Base-by-base conservation (phyloP, 2,797 vertebrate species). In the Uromys caudimaculatus region DNA sequence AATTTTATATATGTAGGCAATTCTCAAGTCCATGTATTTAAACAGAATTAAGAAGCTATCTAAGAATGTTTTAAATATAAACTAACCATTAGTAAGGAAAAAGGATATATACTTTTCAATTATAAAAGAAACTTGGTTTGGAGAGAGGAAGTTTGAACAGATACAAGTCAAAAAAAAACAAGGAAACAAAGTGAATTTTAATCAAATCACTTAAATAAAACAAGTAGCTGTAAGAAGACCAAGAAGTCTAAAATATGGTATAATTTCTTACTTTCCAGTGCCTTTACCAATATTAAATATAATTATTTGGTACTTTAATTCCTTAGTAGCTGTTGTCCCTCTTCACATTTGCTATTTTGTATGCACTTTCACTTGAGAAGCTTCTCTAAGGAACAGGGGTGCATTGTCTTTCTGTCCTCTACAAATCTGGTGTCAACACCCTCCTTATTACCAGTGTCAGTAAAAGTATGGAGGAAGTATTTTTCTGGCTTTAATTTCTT, bases 21-120 rank as follows among this genome's bases (percentile, higher is more conserved):
- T 91, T 77, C 83, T 87, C 71, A 94, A 94, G 83, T 73, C 60
- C 21, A 69, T 81, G 44, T 77, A 86, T 52, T 90, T 62, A 93
- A 32, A 78, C 69, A 95, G 41, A 91, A 94, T 95, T 95, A 95
- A 92, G 58, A 84, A 95, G 69, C 54, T 83, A 56, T 67, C 44
- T 78, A 73, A 95, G 60, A 10, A 23, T 95, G 81, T 73, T 92
- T 93, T 82, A 85, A 38, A 73, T 89, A 35, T 94, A 95, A 94
- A 89, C 94, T 82, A 92, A 41, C 17, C 35, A 77, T 92, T 93
- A 89, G 44, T 69, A 52, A 69, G 44, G 62, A 86, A 94, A 93
- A 92, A 44, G 47, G 16, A 11, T n/a, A 77, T 87, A 81, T 77
- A 17, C 89, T 88, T 95, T 91, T 52, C 60, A 95, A 89, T 91